These are phyloP conservation scores for Cephus spinipes DNA, from an alignment of 2,888 invertebrate species.

Conservation along the genomic window DNA sequence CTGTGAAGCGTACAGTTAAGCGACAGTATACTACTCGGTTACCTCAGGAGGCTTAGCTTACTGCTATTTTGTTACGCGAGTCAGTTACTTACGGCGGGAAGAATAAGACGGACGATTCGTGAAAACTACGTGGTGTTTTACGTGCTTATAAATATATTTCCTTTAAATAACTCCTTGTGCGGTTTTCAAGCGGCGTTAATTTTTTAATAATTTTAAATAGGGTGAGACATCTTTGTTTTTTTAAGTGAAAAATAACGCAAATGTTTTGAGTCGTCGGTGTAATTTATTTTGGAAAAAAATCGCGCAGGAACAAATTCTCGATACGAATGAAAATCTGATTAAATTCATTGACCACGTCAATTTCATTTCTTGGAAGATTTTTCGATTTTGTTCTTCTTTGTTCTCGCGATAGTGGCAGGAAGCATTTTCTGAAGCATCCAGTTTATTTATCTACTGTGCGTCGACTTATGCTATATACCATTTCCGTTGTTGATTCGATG, in stretches of 20 bases:
- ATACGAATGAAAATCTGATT: not conserved
- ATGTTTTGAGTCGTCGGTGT: too few relatives aligned
- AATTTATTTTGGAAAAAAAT: too few relatives aligned
- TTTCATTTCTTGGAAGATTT: not conserved
- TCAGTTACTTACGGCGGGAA: not conserved
- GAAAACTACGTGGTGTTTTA: not conserved
- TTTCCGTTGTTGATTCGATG: not conserved
- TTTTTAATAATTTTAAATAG: not conserved
- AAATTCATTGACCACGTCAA: not conserved
- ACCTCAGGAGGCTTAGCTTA: not conserved
- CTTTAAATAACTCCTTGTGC: not conserved
- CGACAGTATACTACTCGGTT: not conserved
- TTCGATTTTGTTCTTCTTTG: not conserved
- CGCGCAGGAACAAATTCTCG: not conserved
- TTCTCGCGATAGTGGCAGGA: not conserved
- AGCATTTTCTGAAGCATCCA: not conserved
- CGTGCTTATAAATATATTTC: not conserved
- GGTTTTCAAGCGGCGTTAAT: not conserved
- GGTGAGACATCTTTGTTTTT: not conserved
- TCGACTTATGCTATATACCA: too few relatives aligned
- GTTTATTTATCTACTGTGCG: not conserved
- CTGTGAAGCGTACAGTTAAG: not conserved
- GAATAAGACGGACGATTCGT: slow-evolving; percentile 43
- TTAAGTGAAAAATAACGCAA: not conserved
- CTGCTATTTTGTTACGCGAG: not conserved